Evolutionary conservation across 2,888 invertebrate species (phyloP), one percentile per base, ranked within the genome.

Genomic region (Lutraria lutraria): DNA sequence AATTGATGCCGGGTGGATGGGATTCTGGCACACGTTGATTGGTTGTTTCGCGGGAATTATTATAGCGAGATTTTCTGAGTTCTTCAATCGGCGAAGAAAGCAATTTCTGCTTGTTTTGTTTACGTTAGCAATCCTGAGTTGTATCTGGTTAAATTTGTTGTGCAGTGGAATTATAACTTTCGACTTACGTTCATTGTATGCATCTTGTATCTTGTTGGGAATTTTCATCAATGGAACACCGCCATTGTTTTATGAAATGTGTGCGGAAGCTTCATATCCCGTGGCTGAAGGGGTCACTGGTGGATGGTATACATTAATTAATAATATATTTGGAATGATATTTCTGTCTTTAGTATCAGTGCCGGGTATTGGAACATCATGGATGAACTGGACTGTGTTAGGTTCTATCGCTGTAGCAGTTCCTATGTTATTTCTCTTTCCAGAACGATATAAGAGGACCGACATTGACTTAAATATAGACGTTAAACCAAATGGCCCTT

Each of bases 1-100:
- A 54, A 80, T 85, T 10, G 89, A 91, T 53, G 91, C 91, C 8
- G 91, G 89, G 0, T 91, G 91, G 89, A 91, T 91, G 34, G 91
- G 91, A 52, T 91, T 91, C 54, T 88, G 88, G 87, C 82, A 91
- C 84, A 89, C 83, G 0, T 21, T 89, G 13, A 84, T 83, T 25
- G 90, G 91, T 0, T 90, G 91, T 84, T 83, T 90, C 29, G 81
- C 87, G 16, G 90, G 90, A 19, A 87, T 91, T 16, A 53, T 90
- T 12, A 76, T 89, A 16, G 86, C 90, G 8, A 88, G 86, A 63
- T 91, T 87, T 56, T 88, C 91, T 15, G 85, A 87, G 31, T 16
- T 87, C 34, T 90, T 91, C 31, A 43, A 89, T 76, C 81, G 91
- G 4, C 79, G 88, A 19, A 76, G 89, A 53, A 91, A 91, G 68